phyloP scores from a whole-genome alignment of 2,797 vertebrate genomes.

The Hydrolagus colliei region DNA sequence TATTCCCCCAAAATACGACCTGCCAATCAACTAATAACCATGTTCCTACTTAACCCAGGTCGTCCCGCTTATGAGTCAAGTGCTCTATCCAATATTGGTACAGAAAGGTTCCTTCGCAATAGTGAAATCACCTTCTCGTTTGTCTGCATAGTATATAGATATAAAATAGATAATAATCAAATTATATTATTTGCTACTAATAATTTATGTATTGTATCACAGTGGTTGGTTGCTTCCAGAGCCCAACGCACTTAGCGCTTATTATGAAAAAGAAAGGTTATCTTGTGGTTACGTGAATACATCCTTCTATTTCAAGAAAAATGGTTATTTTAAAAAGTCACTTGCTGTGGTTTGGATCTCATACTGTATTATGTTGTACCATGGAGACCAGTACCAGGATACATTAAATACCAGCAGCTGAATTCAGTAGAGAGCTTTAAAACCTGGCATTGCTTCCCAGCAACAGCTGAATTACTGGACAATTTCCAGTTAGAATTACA shows the following conservation, averaged over 20 bases:
- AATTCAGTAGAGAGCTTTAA: not conserved
- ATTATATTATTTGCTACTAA: slow-evolving; percentile 26
- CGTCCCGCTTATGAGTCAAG: too few species aligned
- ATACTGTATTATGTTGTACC: not conserved
- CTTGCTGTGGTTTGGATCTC: not conserved
- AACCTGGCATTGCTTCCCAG: not conserved
- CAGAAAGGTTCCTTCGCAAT: not conserved
- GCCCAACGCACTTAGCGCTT: not conserved
- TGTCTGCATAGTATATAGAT: not conserved
- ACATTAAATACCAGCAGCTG: not conserved
- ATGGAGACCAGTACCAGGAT: too few species aligned
- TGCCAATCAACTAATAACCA: too few species aligned
- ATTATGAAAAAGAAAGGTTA: not conserved
- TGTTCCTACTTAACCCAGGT: too few species aligned
- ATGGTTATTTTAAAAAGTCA: not conserved
- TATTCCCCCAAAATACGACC: too few species aligned
- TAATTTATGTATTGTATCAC: slow-evolving; percentile 22
- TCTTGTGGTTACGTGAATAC: not conserved
- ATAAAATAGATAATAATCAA: slow-evolving; percentile 6
- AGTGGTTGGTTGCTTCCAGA: not conserved
- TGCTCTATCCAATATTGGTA: too few species aligned
- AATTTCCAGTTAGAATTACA: not conserved
- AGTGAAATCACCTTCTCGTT: not conserved
- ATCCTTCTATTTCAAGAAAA: not conserved
- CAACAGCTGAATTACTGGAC: not conserved